Percentiles rank a stretch among this genome's conserved stretches.
phyloP scores from a whole-genome alignment of 2,888 invertebrate genomes.

The Drosophila neutralis region DNA sequence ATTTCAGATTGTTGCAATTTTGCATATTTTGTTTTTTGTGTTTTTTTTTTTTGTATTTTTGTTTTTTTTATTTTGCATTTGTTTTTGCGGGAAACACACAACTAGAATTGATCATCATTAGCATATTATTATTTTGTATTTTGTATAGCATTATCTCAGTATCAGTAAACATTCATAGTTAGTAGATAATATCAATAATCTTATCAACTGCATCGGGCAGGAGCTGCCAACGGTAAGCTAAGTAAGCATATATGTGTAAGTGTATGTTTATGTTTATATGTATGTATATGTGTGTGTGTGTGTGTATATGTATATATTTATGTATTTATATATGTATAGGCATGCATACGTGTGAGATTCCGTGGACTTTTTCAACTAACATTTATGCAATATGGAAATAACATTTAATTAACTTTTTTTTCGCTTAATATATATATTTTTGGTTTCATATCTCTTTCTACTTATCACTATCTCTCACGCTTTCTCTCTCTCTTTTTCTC shows the following conservation, averaged over 20 bases:
- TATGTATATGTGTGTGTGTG: slow-evolving; percentile 22
- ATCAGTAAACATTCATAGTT: slow-evolving; percentile 29
- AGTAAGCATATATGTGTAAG: slow-evolving; percentile 26
- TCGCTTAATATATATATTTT: slow-evolving; percentile 43
- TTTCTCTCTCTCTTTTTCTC: not conserved
- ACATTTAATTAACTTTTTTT: slow-evolving; percentile 38
- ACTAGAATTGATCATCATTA: slow-evolving; percentile 68
- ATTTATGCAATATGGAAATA: slow-evolving; percentile 67
- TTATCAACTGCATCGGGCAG: slow-evolving; percentile 35
- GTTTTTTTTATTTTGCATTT: slow-evolving; percentile 34
- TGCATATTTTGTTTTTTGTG: slow-evolving; percentile 2
- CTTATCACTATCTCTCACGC: slow-evolving; percentile 24
- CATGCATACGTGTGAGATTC: slow-evolving; percentile 32
- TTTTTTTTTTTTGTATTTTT: slow-evolving; percentile 29
- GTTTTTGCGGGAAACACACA: slow-evolving; percentile 51
- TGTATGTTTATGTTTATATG: slow-evolving; percentile 17
- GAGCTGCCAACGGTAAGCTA: slow-evolving; percentile 36
- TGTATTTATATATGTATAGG: slow-evolving; percentile 19
- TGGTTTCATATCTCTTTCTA: slow-evolving; percentile 35
- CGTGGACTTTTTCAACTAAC: slow-evolving; percentile 60
- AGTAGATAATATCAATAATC: slow-evolving; percentile 34
- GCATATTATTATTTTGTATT: slow-evolving; percentile 41
- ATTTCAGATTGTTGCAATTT: slow-evolving; percentile 42
- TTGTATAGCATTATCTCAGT: slow-evolving; percentile 25
- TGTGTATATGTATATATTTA: slow-evolving; percentile 15